These are phyloP conservation scores for Phrynocephalus forsythii DNA, from an alignment of 2,797 vertebrate species.

Conservation along the genomic window DNA sequence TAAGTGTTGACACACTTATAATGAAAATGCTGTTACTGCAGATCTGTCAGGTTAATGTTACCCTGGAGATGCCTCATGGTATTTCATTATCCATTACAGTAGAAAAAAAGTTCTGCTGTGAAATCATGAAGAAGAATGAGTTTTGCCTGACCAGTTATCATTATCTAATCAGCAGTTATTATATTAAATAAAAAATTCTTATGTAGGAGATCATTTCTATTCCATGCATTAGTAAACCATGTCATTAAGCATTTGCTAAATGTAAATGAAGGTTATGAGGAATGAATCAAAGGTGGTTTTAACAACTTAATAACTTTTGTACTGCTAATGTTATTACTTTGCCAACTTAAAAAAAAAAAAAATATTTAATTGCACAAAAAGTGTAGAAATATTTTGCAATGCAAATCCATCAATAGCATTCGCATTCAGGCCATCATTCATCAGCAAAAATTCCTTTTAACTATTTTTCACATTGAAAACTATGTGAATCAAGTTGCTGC, in stretches of 20 bases:
- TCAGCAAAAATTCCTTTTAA: background rate
- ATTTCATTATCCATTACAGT: constrained; percentile 61
- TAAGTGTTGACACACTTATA: constrained; percentile 50
- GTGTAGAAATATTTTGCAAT: constrained; percentile 26
- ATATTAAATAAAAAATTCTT: constrained; percentile 22
- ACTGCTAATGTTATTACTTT: constrained; percentile 6
- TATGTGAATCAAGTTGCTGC: constrained; percentile 16
- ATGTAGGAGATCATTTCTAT: constrained; percentile 31
- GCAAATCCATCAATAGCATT: constrained; percentile 16
- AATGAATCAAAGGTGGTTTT: constrained; percentile 10
- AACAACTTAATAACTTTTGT: background rate
- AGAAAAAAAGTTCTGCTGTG: constrained; percentile 62
- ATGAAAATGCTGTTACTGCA: constrained; percentile 53
- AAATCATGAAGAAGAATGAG: constrained; percentile 54
- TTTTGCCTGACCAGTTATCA: constrained; percentile 59
- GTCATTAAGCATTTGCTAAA: constrained; percentile 30
- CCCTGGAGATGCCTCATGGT: constrained; percentile 38
- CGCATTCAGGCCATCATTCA: background rate
- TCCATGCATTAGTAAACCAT: background rate
- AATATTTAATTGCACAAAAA: constrained; percentile 18
- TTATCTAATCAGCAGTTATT: constrained; percentile 52
- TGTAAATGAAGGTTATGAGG: constrained; percentile 34
- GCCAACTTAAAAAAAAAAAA: constrained; percentile 27
- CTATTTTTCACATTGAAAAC: background rate
- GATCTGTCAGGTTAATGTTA: constrained; percentile 62